phyloP scores from a whole-genome alignment of 1,140 invertebrate genomes.

The Leptinotarsa defecta region DNA sequence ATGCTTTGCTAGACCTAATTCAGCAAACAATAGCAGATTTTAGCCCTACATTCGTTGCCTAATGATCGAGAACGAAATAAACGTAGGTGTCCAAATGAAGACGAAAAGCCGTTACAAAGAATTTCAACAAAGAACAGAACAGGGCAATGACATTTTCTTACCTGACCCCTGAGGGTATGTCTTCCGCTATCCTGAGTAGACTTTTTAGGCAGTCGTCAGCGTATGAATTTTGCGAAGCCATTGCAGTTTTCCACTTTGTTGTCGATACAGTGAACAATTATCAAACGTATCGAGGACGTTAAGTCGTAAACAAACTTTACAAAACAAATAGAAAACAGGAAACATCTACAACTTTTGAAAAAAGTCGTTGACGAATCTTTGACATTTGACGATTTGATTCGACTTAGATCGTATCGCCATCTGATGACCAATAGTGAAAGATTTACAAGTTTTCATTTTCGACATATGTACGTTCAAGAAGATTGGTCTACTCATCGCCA shows the following conservation, averaged over 20 bases:
- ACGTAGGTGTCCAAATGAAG: constrained; percentile 39
- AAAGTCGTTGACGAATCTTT: constrained; percentile 10
- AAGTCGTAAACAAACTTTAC: not conserved
- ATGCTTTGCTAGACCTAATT: not conserved
- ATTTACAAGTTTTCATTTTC: too few species aligned
- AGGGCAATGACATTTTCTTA: constrained; percentile 42
- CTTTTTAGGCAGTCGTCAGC: not conserved
- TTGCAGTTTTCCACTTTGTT: constrained; percentile 1
- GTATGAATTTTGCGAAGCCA: constrained; percentile 1
- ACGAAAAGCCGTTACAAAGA: constrained; percentile 42
- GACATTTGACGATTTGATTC: constrained; percentile 6
- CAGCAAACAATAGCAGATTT: not conserved
- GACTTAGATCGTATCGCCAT: not conserved
- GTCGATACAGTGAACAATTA: not conserved
- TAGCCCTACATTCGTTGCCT: not conserved
- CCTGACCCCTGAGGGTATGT: constrained; percentile 39
- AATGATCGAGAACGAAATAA: constrained; percentile 14
- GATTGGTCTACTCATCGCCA: too few species aligned
- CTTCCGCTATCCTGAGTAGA: constrained; percentile 29
- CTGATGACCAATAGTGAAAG: not conserved
- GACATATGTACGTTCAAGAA: too few species aligned
- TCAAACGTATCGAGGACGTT: not conserved
- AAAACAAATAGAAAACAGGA: not conserved
- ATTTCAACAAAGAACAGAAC: constrained; percentile 42
- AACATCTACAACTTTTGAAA: constrained; percentile 10